A percentile compares a stretch with the other conserved stretches of the same genome.
Evolutionary conservation across 2,888 invertebrate genomes (phyloP).

Genomic region (Sarcophaga rosellei): DNA sequence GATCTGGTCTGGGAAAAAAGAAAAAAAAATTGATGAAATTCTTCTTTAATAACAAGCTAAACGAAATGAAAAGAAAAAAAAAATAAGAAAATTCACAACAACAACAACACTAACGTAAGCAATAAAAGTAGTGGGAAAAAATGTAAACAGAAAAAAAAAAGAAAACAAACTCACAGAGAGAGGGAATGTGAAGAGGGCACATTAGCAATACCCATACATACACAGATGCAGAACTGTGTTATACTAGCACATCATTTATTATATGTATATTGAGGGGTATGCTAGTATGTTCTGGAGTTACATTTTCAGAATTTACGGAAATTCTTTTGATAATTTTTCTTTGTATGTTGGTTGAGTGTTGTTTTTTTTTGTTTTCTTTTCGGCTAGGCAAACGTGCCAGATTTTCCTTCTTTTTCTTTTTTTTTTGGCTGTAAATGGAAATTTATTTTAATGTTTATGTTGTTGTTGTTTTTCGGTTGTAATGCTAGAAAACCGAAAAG

Average conservation of each 20-base stretch:
- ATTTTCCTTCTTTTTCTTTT: constrained; percentile 37
- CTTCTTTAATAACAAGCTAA: background rate
- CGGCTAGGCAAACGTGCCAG: constrained; percentile 52
- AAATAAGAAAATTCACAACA: background rate
- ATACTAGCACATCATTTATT: background rate
- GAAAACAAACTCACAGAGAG: no score
- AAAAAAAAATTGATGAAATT: background rate
- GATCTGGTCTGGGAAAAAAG: no score
- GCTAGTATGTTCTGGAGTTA: background rate
- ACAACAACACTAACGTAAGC: background rate
- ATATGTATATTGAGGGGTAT: background rate
- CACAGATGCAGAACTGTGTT: background rate
- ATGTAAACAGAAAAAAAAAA: background rate
- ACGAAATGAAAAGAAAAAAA: background rate
- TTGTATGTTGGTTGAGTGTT: background rate
- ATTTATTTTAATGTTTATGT: constrained; percentile 50
- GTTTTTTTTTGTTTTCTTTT: constrained; percentile 18
- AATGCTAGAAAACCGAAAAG: background rate
- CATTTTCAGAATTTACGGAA: background rate
- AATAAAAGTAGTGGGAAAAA: background rate
- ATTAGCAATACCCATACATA: background rate
- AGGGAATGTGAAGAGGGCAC: background rate
- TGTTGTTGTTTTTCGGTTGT: constrained; percentile 13
- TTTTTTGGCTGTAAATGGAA: constrained; percentile 39
- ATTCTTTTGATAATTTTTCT: no score